A percentile compares a stretch with the other conserved stretches of the same genome.
Conservation (phyloP, 2,113 vertebrate genomes). For the Pluvianellus socialis region DNA sequence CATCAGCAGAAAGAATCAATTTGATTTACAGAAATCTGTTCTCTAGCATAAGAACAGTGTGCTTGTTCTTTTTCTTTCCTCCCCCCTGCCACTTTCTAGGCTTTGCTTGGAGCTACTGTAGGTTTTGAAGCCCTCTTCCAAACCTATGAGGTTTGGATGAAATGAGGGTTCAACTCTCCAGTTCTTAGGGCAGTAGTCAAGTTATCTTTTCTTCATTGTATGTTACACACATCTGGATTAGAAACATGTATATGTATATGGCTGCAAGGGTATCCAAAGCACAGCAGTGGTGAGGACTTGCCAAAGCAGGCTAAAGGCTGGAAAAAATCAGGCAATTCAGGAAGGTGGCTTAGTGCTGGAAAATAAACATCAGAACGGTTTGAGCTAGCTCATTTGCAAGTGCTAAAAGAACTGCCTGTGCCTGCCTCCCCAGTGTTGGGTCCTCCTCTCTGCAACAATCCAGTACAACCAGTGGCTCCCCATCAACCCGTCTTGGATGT, state of each 20-base stretch:
- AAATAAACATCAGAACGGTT: background rate
- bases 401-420: background rate
- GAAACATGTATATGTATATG: background rate
- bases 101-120: background rate
- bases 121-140: background rate
- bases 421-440: background rate
- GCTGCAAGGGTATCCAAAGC: background rate
- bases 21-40: background rate
- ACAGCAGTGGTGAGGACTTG: background rate
- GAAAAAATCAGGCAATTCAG: background rate
- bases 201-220: background rate
- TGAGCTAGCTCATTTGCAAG: background rate
- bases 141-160: background rate
- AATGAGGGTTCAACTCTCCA: background rate
- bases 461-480: background rate
- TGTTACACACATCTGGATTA: accelerated
- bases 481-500: background rate
- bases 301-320: background rate
- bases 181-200: background rate
- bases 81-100: background rate
- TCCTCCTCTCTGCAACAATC: background rate
- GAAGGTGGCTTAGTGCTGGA: background rate
- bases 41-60: background rate
- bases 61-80: background rate
- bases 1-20: background rate